Percentiles rank a stretch among this genome's conserved stretches.
Conservation (phyloP, 1,140 invertebrate genomes). For the Hylaeus volcanicus region DNA sequence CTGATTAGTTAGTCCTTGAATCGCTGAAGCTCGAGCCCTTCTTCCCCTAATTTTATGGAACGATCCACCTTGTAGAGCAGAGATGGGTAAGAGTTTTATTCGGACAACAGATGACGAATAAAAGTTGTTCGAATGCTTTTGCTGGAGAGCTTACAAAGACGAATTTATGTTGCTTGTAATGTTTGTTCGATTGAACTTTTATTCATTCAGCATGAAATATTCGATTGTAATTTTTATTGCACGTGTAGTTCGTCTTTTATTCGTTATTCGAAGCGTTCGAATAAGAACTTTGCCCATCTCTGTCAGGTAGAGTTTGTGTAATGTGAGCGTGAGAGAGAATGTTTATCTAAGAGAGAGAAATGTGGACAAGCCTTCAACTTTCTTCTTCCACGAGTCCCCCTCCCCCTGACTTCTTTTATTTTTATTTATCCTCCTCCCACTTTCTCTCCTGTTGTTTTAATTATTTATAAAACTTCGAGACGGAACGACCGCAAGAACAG, state of each 20-base stretch:
- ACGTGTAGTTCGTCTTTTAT: too few relatives aligned
- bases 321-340: slow-evolving; percentile 35
- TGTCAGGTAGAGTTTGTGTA: not conserved
- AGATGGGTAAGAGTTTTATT: too few relatives aligned
- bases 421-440: slow-evolving; percentile 67
- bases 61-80: slow-evolving; percentile 18
- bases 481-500: slow-evolving; percentile 49
- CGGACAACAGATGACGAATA: too few relatives aligned
- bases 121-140: too few relatives aligned
- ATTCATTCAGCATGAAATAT: too few relatives aligned
- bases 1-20: slow-evolving; percentile 7
- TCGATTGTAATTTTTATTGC: too few relatives aligned
- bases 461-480: slow-evolving; percentile 70
- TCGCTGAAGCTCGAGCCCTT: slow-evolving; percentile 31
- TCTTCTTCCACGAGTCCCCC: slow-evolving; percentile 22
- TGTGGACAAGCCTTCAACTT: slow-evolving; percentile 32
- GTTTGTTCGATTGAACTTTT: too few relatives aligned
- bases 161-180: too few relatives aligned
- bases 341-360: slow-evolving; percentile 19
- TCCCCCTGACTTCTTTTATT: slow-evolving; percentile 9
- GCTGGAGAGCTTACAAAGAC: too few relatives aligned
- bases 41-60: slow-evolving; percentile 26
- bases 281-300: too few relatives aligned
- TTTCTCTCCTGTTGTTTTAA: slow-evolving; percentile 67
- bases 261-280: too few relatives aligned